Base-by-base conservation (phyloP, 2,888 invertebrate genomes). In the Drosophila acutilabella region DNA sequence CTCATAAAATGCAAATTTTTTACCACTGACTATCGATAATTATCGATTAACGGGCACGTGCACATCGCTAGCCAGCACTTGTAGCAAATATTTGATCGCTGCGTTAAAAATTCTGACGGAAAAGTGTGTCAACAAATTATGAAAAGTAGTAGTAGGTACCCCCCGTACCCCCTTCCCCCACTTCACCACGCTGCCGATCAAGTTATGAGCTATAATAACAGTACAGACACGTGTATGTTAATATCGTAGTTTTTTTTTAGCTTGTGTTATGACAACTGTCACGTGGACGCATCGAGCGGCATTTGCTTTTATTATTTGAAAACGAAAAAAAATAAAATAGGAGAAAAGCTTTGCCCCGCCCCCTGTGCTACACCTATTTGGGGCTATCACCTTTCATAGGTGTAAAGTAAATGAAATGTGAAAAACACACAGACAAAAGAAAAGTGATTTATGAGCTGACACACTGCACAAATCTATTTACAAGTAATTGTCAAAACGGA, bases 401-500 rank as follows among this genome's bases (percentile, higher is more conserved):
- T 78, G 75, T 64, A 53, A 79, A 75, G 66, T 74, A 78, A 77
- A 77, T 78, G 41, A 66, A 78, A 71, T 64, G 61, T 53, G 59
- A 57, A 56, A 57, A 74, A 45, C n/a, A 38, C 18, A 41, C 36
- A 54, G 42, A 38, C 38, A 33, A 48, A 48, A 33, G 45, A 68
- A 74, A 66, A 57, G 64, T 78, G 80, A 78, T 78, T 79, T 75
- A 78, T 75, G 74, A 59, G 53, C 52, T 30, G 65, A 23, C 53
- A 36, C 65, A 52, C 40, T 52, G 75, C 59, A 68, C 60, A 81
- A 81, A 76, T 81, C 78, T 78, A 85, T 85, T 75, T 71, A 78
- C 71, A 70, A 65, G 64, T 82, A 81, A 81, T 82, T 80, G 83
- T 69, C 71, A 69, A 75, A 82, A 78, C 69, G 78, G 60, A 66